Percentiles rank a stretch among this genome's conserved stretches.
Conservation (phyloP, 2,797 vertebrate species). For the Naso thynnoides region DNA sequence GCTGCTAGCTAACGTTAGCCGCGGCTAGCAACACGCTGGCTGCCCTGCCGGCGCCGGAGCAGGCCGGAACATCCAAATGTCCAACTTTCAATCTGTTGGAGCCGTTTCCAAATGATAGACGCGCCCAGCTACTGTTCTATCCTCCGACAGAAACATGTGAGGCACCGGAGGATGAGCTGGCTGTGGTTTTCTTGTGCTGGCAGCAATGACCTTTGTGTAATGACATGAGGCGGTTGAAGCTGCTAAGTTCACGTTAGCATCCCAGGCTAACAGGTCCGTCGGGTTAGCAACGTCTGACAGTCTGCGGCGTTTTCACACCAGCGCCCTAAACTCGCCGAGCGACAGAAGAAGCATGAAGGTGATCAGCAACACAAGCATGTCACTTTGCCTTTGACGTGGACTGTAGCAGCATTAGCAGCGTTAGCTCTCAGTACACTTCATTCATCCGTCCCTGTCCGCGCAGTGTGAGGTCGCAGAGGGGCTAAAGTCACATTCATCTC, state of each 20-base stretch:
- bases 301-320: fast-evolving
- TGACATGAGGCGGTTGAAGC: slow-evolving; percentile 71
- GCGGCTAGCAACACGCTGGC: slow-evolving; percentile 63
- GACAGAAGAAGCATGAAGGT: fast-evolving
- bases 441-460: slow-evolving; percentile 34
- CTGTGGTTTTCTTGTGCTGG: slow-evolving; percentile 4
- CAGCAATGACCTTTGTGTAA: slow-evolving; percentile 86
- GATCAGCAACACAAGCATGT: fast-evolving
- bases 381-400: not conserved
- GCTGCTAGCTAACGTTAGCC: slow-evolving; percentile 63
- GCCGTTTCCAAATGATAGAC: fast-evolving
- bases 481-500: too few relatives aligned
- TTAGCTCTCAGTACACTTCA: slow-evolving; percentile 29
- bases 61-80: slow-evolving; percentile 68
- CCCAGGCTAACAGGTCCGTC: not conserved
- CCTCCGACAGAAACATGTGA: fast-evolving
- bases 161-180: fast-evolving
- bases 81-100: not conserved
- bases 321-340: fast-evolving
- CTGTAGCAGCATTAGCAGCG: slow-evolving; percentile 28
- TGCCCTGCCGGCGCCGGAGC: slow-evolving; percentile 7
- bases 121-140: fast-evolving
- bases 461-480: too few relatives aligned
- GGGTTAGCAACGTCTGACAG: not conserved
- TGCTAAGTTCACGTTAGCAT: slow-evolving; percentile 41